Percentiles rank a stretch among this genome's conserved stretches.
These are phyloP conservation scores for Thera britannica DNA, from an alignment of 2,888 invertebrate genomes.

Conservation along the genomic window DNA sequence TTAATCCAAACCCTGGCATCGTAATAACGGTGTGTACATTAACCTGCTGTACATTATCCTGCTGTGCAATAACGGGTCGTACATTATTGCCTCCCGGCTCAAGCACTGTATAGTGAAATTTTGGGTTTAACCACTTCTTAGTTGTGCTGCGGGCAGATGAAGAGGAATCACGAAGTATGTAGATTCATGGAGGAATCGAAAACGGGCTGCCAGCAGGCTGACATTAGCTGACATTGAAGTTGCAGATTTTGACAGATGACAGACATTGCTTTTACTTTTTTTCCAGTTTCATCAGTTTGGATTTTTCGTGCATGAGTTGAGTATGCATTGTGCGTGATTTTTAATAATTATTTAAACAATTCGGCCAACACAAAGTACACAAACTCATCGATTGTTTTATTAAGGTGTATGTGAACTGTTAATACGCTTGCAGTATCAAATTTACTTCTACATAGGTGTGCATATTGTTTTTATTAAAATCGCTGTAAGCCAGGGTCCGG, in stretches of 20 bases:
- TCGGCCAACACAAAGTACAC: neutral
- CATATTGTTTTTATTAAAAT: neutral
- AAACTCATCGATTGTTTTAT: neutral
- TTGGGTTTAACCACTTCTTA: too few relatives aligned
- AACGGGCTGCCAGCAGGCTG: too few relatives aligned
- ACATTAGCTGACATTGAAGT: neutral
- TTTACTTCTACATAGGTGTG: constrained; percentile 11
- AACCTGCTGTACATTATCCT: too few relatives aligned
- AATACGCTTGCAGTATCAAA: neutral
- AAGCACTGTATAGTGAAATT: too few relatives aligned
- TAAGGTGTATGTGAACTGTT: constrained; percentile 1
- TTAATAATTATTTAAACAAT: neutral
- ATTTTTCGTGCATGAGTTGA: too few relatives aligned
- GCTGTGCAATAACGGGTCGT: too few relatives aligned
- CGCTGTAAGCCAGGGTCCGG: constrained; percentile 14
- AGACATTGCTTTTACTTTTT: neutral
- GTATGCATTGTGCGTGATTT: neutral
- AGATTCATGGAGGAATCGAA: too few relatives aligned
- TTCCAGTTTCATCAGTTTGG: neutral
- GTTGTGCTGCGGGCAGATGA: too few relatives aligned
- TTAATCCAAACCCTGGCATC: too few relatives aligned
- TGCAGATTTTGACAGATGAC: neutral
- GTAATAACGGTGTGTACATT: too few relatives aligned
- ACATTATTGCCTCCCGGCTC: too few relatives aligned
- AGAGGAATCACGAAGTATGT: too few relatives aligned